phyloP scores from a whole-genome alignment of 2,888 invertebrate genomes.

The Dorcus hopei region DNA sequence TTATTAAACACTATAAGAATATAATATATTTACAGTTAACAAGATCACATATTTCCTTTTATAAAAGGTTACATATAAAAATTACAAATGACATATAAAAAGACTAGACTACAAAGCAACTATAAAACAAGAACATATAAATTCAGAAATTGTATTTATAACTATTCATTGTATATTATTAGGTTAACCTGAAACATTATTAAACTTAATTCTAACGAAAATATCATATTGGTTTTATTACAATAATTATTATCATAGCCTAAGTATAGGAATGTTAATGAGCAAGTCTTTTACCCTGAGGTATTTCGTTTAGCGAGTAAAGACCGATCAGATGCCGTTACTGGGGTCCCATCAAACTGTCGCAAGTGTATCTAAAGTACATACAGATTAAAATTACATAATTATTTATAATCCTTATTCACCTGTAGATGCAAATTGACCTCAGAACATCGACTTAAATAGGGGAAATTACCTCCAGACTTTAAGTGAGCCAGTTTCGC shows the following conservation, averaged over 20 bases:
- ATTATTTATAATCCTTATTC: no score
- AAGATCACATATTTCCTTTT: no score
- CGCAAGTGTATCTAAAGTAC: slow-evolving; percentile 66
- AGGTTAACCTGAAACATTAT: background rate
- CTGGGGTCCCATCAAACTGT: slow-evolving; percentile 64
- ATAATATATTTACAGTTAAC: no score
- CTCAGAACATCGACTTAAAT: slow-evolving; percentile 82
- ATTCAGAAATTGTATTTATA: background rate
- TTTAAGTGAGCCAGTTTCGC: slow-evolving; percentile 85
- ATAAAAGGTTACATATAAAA: background rate
- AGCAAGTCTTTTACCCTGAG: slow-evolving; percentile 12
- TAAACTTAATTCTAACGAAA: slow-evolving; percentile 2
- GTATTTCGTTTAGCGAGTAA: slow-evolving; percentile 36
- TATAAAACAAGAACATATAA: slow-evolving; percentile 12
- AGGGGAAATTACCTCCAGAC: slow-evolving; percentile 87
- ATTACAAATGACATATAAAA: background rate
- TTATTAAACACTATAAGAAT: background rate
- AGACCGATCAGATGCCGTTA: slow-evolving; percentile 57
- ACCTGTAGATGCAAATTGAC: slow-evolving; percentile 87
- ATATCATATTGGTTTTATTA: slow-evolving; percentile 5
- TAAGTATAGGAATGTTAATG: background rate
- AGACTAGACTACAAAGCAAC: background rate
- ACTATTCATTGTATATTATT: background rate
- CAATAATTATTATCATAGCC: background rate
- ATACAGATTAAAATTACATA: background rate